A percentile compares a stretch with the other conserved stretches of the same genome.
phyloP scores from a whole-genome alignment of 2,888 invertebrate species.

The Selenia dentaria region DNA sequence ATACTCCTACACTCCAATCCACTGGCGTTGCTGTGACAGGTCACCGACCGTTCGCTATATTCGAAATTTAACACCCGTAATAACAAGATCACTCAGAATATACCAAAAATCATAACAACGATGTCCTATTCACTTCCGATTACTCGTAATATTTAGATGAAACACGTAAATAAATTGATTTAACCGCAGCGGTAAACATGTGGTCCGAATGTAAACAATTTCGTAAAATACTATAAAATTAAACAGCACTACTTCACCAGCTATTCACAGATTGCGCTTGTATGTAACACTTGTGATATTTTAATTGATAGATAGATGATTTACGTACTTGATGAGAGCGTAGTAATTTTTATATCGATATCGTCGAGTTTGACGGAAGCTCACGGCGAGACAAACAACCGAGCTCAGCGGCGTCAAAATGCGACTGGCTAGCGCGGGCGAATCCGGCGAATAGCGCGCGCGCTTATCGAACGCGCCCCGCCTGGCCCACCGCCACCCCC shows the following conservation, averaged over 20 bases:
- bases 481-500: conserved; percentile 67
- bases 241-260: conserved; percentile 31
- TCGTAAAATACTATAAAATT: conserved; percentile 32
- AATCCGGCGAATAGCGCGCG: conserved; percentile 64
- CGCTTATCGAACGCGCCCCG: conserved; percentile 78
- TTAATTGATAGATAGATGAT: conserved; percentile 19
- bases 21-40: background rate
- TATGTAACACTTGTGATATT: background rate
- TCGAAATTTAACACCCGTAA: conserved; percentile 4
- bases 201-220: conserved; percentile 74
- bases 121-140: conserved; percentile 9
- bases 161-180: conserved; percentile 30
- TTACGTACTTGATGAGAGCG: conserved; percentile 68
- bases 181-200: conserved; percentile 58
- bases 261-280: conserved; percentile 18
- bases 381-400: conserved; percentile 51
- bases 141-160: conserved; percentile 15
- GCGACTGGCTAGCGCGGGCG: conserved; percentile 62
- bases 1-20: conserved; percentile 8
- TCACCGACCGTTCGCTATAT: conserved; percentile 10
- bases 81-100: conserved; percentile 4
- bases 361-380: conserved; percentile 70
- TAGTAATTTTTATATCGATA: conserved; percentile 62
- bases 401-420: conserved; percentile 63
- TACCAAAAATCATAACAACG: background rate